Base-by-base conservation (phyloP, 2,113 vertebrate species). In the Dunckerocampus dactyliophorus region DNA sequence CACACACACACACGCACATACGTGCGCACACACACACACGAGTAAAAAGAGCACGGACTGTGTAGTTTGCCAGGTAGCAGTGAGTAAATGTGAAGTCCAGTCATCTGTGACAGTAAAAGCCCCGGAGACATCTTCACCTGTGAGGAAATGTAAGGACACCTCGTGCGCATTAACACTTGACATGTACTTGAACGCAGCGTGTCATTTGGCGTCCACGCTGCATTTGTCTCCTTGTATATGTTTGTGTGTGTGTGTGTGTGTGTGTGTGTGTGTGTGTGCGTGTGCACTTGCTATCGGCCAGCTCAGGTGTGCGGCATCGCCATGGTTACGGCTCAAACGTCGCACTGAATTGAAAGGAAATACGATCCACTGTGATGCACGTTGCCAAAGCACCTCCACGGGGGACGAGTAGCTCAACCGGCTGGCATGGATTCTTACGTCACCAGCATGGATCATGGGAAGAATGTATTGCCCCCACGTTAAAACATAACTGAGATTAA, bases 101-200 rank as follows among this genome's bases (percentile, higher is more conserved):
- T 47, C 43, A 69, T 68, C 65, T 82, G 72, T 84, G 78, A 78
- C 80, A 82, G 80, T 76, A 75, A 81, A 72, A 77, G 67, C 80
- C 60, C 52, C 1, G 0, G 63, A 84, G 76, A 74, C 68, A 78
- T 77, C 81, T 75, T 72, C 78, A 80, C 77, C 81, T 79, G 71
- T 72, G 57, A 73, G 63, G 69, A 69, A 75, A 67, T 79, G 71
- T 72, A 55, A 73, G 63, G 69, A 69, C 77, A 67, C 59, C 72
- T 78, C 72, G 61, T 72, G 67, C 76, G 69, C 66, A 71, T 73
- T 75, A 71, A 61, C 52, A 37, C 69, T 49, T 31, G 63, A 71
- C 59, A 34, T 34, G 65, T 67, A 17, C 55, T 62, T 42, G 31
- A 47, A 65, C 22, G 54, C 69, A 49, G 52, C 42, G 47, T 42